A percentile compares a stretch with the other conserved stretches of the same genome.
Evolutionary conservation across 1,140 invertebrate species (phyloP).

Genomic region (Chrysomallon squamiferum): DNA sequence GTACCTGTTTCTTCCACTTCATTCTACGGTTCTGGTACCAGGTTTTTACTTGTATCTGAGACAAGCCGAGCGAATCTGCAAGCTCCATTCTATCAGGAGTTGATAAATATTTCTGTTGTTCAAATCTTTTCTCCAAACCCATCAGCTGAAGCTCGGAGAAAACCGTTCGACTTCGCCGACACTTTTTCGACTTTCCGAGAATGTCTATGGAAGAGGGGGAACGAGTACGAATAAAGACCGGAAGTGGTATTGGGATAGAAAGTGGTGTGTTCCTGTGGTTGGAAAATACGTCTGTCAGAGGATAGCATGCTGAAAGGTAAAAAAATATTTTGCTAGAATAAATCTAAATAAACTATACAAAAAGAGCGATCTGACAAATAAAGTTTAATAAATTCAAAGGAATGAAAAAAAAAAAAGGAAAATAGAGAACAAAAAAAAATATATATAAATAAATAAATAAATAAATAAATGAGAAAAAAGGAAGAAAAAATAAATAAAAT

Average conservation of each 20-base stretch:
- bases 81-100: conserved; percentile 96
- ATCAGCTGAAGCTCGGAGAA: conserved; percentile 61
- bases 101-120: conserved; percentile 93
- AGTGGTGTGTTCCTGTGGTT: neutral
- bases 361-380: no score
- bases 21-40: conserved; percentile 64
- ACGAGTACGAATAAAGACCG: conserved; percentile 55
- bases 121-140: conserved; percentile 86
- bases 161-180: conserved; percentile 55
- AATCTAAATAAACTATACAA: no score
- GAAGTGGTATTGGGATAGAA: conserved; percentile 54
- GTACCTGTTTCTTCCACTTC: conserved; percentile 65
- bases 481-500: no score
- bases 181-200: conserved; percentile 50
- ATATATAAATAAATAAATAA: no score
- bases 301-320: neutral
- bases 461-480: no score
- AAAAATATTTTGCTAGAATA: no score
- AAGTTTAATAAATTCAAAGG: no score
- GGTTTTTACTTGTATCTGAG: conserved; percentile 87
- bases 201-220: conserved; percentile 39
- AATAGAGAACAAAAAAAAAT: no score
- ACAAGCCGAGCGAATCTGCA: conserved; percentile 88
- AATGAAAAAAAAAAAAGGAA: no score
- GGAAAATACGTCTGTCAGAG: neutral